A percentile compares a stretch with the other conserved stretches of the same genome.
Evolutionary conservation across 2,888 invertebrate genomes (phyloP).

Genomic region (Siphlonurus alternatus): DNA sequence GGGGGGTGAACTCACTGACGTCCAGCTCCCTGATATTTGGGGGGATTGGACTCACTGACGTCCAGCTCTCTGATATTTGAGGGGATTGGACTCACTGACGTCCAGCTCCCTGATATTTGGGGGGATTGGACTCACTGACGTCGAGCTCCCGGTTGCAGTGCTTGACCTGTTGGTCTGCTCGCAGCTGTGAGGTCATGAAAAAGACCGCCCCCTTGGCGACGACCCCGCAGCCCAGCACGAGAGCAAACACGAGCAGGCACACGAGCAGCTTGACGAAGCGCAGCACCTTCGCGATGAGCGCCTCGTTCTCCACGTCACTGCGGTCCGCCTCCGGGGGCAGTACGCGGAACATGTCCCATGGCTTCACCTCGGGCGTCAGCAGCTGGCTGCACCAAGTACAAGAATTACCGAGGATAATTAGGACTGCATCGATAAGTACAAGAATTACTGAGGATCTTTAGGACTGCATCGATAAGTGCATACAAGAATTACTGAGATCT

Average conservation of each 20-base stretch:
- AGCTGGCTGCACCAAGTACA: conserved; percentile 10
- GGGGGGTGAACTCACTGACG: no score
- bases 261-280: conserved; percentile 71
- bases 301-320: conserved; percentile 60
- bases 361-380: conserved; percentile 57
- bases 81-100: no score
- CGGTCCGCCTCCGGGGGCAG: conserved; percentile 54
- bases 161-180: conserved; percentile 49
- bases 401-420: not conserved
- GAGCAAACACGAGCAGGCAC: conserved; percentile 67
- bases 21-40: no score
- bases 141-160: conserved; percentile 78
- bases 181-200: conserved; percentile 83
- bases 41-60: no score
- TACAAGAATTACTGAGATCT: no score
- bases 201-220: conserved; percentile 75
- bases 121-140: conserved; percentile 24
- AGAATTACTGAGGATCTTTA: not conserved
- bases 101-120: no score
- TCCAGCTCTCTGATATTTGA: no score
- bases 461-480: no score
- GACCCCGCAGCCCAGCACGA: conserved; percentile 71
- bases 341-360: conserved; percentile 94
- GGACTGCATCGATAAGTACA: no score
- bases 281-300: conserved; percentile 75